Percentiles rank a stretch among this genome's conserved stretches.
These are phyloP conservation scores for Drosophila serrata DNA, from an alignment of 1,140 invertebrate species.

Conservation along the genomic window DNA sequence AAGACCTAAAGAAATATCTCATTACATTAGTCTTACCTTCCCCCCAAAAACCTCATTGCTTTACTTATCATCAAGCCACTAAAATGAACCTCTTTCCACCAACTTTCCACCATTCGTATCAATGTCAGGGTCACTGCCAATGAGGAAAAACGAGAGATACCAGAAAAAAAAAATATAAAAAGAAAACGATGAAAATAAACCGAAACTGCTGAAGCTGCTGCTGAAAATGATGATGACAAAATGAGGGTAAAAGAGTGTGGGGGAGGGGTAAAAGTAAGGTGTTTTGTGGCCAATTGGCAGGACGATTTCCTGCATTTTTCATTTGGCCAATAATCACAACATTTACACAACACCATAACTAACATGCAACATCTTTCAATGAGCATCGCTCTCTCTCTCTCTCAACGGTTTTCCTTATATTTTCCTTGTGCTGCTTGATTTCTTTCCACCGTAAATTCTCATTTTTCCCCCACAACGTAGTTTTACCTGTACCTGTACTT, in stretches of 20 bases:
- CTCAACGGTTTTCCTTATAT: neutral
- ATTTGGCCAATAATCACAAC: constrained; percentile 78
- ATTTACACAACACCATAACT: constrained; percentile 72
- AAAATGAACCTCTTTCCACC: neutral
- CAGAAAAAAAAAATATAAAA: neutral
- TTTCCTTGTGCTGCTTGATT: constrained; percentile 39
- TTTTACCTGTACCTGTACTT: constrained; percentile 20
- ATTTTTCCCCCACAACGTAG: constrained; percentile 29
- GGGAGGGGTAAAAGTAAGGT: constrained; percentile 2
- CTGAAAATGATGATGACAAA: constrained; percentile 18
- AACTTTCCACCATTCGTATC: constrained; percentile 5
- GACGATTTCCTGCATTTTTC: constrained; percentile 62
- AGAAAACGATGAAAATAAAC: constrained; percentile 7
- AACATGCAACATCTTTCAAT: constrained; percentile 41
- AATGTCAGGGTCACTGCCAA: constrained; percentile 22
- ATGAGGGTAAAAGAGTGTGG: neutral
- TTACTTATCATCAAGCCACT: neutral
- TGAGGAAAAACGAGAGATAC: neutral
- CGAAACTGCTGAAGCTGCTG: constrained; percentile 7
- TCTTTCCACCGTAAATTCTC: constrained; percentile 64
- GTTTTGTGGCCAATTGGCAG: constrained; percentile 56
- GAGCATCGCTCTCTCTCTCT: neutral
- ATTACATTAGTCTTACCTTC: constrained; percentile 5
- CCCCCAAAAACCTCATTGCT: neutral
- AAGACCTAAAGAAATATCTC: constrained; percentile 2